These are phyloP conservation scores for Nyctalus aviator DNA, from an alignment of 2,797 vertebrate species.

Conservation along the genomic window DNA sequence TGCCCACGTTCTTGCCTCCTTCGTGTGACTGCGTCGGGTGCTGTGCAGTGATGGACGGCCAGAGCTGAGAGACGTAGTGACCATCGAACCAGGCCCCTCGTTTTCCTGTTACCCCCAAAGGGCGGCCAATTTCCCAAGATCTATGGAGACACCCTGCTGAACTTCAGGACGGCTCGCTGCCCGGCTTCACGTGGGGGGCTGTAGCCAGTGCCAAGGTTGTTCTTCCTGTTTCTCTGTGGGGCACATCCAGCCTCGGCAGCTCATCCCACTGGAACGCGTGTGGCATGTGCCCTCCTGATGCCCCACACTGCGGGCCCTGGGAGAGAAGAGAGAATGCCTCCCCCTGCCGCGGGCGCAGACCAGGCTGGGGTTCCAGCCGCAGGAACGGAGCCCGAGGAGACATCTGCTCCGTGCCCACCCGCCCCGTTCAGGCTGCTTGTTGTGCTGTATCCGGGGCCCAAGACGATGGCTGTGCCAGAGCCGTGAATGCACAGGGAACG, in stretches of 20 bases:
- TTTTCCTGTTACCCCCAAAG: not conserved
- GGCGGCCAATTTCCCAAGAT: not conserved
- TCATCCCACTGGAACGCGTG: not conserved
- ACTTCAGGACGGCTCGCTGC: not conserved
- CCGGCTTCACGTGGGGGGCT: not conserved
- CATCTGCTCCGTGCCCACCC: constrained; percentile 45
- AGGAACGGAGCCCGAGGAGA: not conserved
- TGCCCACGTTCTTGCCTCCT: not conserved
- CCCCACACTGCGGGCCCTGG: not conserved
- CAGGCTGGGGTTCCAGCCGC: not conserved
- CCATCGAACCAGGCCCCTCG: not conserved
- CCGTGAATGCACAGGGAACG: constrained; percentile 31
- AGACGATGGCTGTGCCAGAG: constrained; percentile 56
- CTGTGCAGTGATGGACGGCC: not conserved
- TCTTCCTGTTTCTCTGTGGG: not conserved
- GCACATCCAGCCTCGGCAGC: not conserved
- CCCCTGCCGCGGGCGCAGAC: not conserved
- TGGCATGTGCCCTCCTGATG: not conserved
- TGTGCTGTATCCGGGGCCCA: constrained; percentile 66
- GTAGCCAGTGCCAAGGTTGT: not conserved
- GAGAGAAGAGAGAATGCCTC: not conserved
- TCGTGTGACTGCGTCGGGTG: not conserved
- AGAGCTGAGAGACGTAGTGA: not conserved
- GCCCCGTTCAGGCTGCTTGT: constrained; percentile 45
- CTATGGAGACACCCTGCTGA: not conserved